Conservation (phyloP, 2,888 invertebrate genomes). For the Macrophya alboannulata region DNA sequence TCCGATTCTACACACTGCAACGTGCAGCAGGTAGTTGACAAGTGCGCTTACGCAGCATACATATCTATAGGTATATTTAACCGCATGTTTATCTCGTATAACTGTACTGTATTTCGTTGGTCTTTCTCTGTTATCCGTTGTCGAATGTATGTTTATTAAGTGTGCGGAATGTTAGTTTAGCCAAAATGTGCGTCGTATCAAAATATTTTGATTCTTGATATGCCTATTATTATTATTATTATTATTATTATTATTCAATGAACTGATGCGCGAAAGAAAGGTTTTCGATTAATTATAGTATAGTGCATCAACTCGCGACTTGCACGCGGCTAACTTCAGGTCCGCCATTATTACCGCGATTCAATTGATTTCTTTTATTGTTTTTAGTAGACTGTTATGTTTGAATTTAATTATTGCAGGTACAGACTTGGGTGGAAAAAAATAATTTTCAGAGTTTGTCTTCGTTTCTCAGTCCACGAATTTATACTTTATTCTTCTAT, state of each 20-base stretch:
- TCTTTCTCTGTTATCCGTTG: neutral
- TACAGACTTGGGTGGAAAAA: neutral
- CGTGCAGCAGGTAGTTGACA: slow-evolving; percentile 26
- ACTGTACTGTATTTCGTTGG: neutral
- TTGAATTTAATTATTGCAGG: neutral
- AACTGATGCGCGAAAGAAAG: neutral
- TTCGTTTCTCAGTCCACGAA: neutral
- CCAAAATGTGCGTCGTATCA: too few species aligned
- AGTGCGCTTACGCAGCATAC: neutral
- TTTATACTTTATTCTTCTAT: neutral
- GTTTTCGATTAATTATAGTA: neutral
- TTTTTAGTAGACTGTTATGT: neutral
- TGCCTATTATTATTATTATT: neutral
- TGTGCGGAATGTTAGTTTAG: neutral
- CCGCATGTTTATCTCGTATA: neutral
- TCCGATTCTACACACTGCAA: neutral
- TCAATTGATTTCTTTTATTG: neutral
- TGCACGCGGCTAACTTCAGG: slow-evolving; percentile 30
- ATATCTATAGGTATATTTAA: neutral
- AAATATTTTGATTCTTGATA: neutral
- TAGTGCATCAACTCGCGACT: neutral
- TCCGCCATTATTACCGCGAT: slow-evolving; percentile 20
- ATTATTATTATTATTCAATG: neutral
- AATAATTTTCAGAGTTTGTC: neutral
- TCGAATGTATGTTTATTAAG: neutral